Percentiles rank a stretch among this genome's conserved stretches.
These are phyloP conservation scores for Pandemis cinnamomeana DNA, from an alignment of 2,888 invertebrate species.

Conservation along the genomic window DNA sequence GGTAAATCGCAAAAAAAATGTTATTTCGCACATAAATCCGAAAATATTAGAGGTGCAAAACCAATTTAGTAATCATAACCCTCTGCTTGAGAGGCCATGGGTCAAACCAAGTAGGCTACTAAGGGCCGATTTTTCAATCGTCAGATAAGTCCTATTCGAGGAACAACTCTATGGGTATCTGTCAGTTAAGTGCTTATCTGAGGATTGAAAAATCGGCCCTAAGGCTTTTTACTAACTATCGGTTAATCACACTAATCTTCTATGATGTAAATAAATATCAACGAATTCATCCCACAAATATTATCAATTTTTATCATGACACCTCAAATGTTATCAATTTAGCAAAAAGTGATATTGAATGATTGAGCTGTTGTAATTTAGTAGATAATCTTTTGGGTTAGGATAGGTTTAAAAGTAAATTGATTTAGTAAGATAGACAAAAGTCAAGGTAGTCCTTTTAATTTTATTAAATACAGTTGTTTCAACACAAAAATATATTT, in stretches of 20 bases:
- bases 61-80: too few relatives aligned
- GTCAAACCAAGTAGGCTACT: too few relatives aligned
- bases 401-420: not conserved
- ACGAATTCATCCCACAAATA: conserved; percentile 5
- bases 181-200: too few relatives aligned
- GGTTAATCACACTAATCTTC: not conserved
- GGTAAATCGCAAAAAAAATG: too few relatives aligned
- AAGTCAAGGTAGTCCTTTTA: not conserved
- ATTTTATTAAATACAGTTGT: not conserved
- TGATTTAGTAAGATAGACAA: not conserved
- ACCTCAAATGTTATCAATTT: conserved; percentile 5
- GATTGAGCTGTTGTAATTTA: conserved; percentile 12
- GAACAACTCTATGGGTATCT: too few relatives aligned
- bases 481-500: not conserved
- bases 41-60: too few relatives aligned
- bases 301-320: conserved; percentile 16
- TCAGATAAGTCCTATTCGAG: too few relatives aligned
- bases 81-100: too few relatives aligned
- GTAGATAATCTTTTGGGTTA: conserved; percentile 8
- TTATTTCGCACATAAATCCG: too few relatives aligned
- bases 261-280: conserved; percentile 21
- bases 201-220: too few relatives aligned
- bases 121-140: too few relatives aligned
- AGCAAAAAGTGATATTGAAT: conserved; percentile 2
- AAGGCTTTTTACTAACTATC: not conserved